Evolutionary conservation across 2,797 vertebrate species (phyloP).

Genomic region (Scleropages formosus): DNA sequence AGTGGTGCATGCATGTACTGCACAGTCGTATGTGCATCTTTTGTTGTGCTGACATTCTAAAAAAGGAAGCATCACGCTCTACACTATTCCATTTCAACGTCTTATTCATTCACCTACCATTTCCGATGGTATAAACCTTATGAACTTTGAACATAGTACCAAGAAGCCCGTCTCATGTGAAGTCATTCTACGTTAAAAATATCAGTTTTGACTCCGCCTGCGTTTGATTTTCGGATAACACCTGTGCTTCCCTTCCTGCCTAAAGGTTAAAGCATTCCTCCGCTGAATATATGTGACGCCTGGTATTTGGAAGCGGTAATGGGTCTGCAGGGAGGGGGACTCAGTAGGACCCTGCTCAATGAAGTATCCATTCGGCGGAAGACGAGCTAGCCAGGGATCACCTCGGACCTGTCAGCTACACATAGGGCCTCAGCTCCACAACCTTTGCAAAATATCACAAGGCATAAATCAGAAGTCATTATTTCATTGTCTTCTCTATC

Average conservation of each 20-base stretch:
- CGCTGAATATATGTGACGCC: not conserved
- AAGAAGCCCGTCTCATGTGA: too few relatives aligned
- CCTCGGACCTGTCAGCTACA: not conserved
- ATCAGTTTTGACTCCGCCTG: too few relatives aligned
- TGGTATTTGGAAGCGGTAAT: not conserved
- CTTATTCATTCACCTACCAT: too few relatives aligned
- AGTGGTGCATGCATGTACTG: too few relatives aligned
- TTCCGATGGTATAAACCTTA: too few relatives aligned
- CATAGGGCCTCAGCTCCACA: not conserved
- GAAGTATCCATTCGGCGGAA: not conserved
- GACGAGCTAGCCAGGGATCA: not conserved
- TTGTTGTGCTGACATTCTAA: too few relatives aligned
- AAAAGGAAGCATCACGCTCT: too few relatives aligned
- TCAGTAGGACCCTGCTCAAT: not conserved
- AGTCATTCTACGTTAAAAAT: too few relatives aligned
- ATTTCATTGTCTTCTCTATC: too few relatives aligned
- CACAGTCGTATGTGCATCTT: too few relatives aligned
- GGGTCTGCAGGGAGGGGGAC: not conserved
- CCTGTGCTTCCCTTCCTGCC: not conserved
- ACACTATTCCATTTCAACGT: too few relatives aligned
- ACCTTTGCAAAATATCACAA: conserved; percentile 6
- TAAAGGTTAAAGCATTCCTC: not conserved
- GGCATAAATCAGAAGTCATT: not conserved
- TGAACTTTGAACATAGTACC: too few relatives aligned
- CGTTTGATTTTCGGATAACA: conserved; percentile 3